Percentiles rank a stretch among this genome's conserved stretches.
These are phyloP conservation scores for Pelodiscus sinensis DNA, from an alignment of 2,113 vertebrate species.

Conservation along the genomic window DNA sequence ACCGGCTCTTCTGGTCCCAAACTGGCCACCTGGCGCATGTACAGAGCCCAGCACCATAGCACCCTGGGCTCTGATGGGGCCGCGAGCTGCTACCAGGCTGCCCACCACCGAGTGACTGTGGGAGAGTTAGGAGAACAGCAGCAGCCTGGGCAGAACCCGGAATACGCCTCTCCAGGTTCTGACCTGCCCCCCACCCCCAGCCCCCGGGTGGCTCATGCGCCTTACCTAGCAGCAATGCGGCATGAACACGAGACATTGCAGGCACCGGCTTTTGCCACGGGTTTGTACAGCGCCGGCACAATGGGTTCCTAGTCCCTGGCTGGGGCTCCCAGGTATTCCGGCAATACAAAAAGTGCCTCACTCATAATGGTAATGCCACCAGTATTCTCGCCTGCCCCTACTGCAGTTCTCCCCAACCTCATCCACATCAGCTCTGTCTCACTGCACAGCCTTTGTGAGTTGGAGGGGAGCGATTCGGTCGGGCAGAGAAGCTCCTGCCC, in stretches of 20 bases:
- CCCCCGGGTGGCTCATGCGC: neutral
- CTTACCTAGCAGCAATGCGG: neutral
- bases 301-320: accelerated
- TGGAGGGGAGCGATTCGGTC: neutral
- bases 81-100: accelerated
- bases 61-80: neutral
- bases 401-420: neutral
- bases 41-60: accelerated
- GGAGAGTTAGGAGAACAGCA: neutral
- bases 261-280: neutral
- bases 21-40: neutral
- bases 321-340: neutral
- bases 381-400: neutral
- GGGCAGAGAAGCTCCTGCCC: neutral
- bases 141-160: neutral
- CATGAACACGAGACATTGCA: neutral
- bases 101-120: neutral
- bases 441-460: neutral
- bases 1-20: too few species aligned
- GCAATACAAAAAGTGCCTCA: neutral
- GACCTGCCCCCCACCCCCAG: accelerated
- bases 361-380: accelerated
- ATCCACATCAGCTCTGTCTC: neutral
- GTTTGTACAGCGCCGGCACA: neutral
- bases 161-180: neutral